Percentiles rank a stretch among this genome's conserved stretches.
These are phyloP conservation scores for Apis cerana DNA, from an alignment of 1,140 invertebrate species.

Conservation along the genomic window DNA sequence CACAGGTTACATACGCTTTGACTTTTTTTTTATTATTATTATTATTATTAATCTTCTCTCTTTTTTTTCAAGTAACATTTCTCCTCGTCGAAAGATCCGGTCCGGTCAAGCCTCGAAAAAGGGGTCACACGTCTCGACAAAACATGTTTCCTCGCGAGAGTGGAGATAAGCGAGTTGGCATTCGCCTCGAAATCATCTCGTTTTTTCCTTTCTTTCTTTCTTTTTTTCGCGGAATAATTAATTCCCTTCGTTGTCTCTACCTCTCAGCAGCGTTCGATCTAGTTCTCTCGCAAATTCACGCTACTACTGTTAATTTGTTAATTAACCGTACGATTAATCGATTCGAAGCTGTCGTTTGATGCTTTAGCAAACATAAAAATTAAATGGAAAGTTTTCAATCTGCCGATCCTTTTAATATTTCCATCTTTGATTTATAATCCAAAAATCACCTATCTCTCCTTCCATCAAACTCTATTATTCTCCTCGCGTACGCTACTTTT, in stretches of 20 bases:
- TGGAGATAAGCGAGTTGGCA: conserved; percentile 6
- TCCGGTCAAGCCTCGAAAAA: conserved; percentile 30
- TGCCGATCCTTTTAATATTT: too few relatives aligned
- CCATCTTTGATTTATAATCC: too few relatives aligned
- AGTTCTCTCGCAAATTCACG: not conserved
- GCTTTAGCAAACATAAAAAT: too few relatives aligned
- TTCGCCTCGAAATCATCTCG: not conserved
- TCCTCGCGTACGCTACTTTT: too few relatives aligned
- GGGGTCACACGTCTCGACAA: conserved; percentile 42
- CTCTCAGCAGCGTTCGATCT: not conserved
- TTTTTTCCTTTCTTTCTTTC: not conserved
- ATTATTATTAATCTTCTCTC: too few relatives aligned
- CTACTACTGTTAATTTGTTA: not conserved
- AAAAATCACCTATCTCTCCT: too few relatives aligned
- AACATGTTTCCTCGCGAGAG: conserved; percentile 48
- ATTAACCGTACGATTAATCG: conserved; percentile 1
- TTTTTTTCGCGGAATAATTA: conserved; percentile 14
- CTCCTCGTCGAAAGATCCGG: conserved; percentile 16
- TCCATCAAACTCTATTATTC: too few relatives aligned
- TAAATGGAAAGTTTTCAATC: too few relatives aligned
- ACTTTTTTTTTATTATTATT: too few relatives aligned
- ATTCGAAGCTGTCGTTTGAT: too few relatives aligned
- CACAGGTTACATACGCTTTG: not conserved
- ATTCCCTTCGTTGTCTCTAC: not conserved
- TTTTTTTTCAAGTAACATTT: not conserved